These are phyloP conservation scores for Brachyhypopomus gauderio DNA, from an alignment of 2,113 vertebrate species.

Conservation along the genomic window DNA sequence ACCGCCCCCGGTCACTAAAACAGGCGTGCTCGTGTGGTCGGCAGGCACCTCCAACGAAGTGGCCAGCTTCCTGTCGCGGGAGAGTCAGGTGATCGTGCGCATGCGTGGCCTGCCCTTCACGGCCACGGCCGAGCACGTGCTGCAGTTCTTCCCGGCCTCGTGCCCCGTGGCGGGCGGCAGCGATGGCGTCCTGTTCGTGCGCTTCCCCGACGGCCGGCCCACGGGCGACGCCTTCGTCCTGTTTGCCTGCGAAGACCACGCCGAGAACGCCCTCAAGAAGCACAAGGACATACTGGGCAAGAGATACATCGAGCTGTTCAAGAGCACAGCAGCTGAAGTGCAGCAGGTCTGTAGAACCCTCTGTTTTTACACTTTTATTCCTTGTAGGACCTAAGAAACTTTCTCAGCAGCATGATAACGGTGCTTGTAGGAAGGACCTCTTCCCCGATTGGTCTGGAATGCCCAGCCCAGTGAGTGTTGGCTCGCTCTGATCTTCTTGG, in stretches of 20 bases:
- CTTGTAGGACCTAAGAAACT: background rate
- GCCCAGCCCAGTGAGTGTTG: background rate
- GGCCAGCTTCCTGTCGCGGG: conserved; percentile 89
- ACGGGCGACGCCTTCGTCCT: conserved; percentile 96
- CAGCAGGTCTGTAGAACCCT: conserved; percentile 81
- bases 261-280: conserved; percentile 90
- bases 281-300: conserved; percentile 96
- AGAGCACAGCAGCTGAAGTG: conserved; percentile 95
- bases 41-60: conserved; percentile 94
- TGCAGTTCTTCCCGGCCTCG: conserved; percentile 82
- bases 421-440: background rate
- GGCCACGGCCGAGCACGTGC: conserved; percentile 87
- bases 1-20: background rate
- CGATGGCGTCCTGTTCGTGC: conserved; percentile 62
- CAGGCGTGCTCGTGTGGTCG: background rate
- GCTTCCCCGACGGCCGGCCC: conserved; percentile 84
- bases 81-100: conserved; percentile 92
- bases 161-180: conserved; percentile 80
- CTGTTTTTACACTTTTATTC: background rate
- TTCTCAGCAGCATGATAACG: background rate
- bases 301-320: conserved; percentile 95
- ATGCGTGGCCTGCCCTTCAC: conserved; percentile 94
- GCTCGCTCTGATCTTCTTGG: background rate
- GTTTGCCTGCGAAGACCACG: conserved; percentile 92
- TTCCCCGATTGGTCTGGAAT: background rate